Evolutionary conservation across 2,797 vertebrate species (phyloP), one percentile per base, ranked within the genome.

Genomic region (Microctenopoma lineatum): DNA sequence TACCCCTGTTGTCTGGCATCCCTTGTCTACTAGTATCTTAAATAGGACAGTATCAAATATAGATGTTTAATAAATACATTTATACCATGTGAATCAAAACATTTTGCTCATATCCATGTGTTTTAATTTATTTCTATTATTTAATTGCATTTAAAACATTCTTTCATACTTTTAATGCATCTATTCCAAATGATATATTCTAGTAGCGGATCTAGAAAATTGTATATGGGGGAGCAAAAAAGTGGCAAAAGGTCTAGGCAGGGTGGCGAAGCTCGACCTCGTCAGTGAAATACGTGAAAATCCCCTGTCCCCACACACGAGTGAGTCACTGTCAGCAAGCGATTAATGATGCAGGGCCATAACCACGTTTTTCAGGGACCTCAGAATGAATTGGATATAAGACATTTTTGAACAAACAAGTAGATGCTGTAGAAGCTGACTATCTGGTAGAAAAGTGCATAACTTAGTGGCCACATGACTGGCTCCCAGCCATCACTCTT

Each of bases 1-100:
- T 53, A 18, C n/a, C 5, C 41, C n/a, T 61, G 3, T 51, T 3
- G 45, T 63, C 9, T 51, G 67, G 42, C 46, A 59, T 60, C 26
- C 5, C 11, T 7, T 51, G 10, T 59, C 47, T 42, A 39, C 39
- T 51, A 47, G 52, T 34, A 55, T 71, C 48, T 70, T 29, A 72
- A 75, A 77, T 21, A 61, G 52, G 36, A 58, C 46, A 53, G 10
- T 44, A 73, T 68, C 7, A 73, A 67, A 63, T 68, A 73, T 41
- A 68, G 14, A 77, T 73, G 32, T 11, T 18, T 47, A 11, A 68
- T 76, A 69, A 63, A 53, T 75, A 39, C 11, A 73, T 60, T 42
- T 21, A 38, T 70, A n/a, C 60, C 4, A 15, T 26, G 9, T 52
- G 52, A 51, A 41, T 59, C 7, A 32, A 50, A 59, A 58, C 44